Evolutionary conservation across 2,113 vertebrate genomes (phyloP), one percentile per base, ranked within the genome.

Genomic region (Ia io): DNA sequence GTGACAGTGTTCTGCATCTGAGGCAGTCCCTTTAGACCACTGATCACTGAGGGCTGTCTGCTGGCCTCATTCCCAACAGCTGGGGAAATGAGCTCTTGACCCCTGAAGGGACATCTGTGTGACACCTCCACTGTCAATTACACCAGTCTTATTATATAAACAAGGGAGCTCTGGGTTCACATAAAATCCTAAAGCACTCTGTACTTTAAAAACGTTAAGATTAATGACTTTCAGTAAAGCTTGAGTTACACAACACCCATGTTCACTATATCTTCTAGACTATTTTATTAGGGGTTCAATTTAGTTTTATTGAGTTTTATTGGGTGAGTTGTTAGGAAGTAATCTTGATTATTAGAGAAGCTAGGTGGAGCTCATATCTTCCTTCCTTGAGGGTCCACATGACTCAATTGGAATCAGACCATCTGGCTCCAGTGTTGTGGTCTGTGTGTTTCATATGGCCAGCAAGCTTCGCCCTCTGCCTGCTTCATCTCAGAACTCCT

Each of bases 291-390:
- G 86, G 61, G 67, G 56, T 79, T 84, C 88, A 80, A 53, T 95
- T 80, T 80, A 18, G 77, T 30, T 96, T 96, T 91, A 90, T 93
- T 86, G 93, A 90, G 76, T 79, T 87, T 84, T 90, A 92, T 42
- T 61, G 71, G 91, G 65, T 59, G 70, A 65, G 67, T n/a, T 83
- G 80, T 83, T 56, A 11, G 67, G 91, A 76, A 96, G 96, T 85
- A 73, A 96, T 93, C 94, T 90, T 59, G 82, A 73, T 94, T 94
- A 91, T 95, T 90, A 77, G 91, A 85, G 65, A 88, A 77, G 71
- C 84, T 71, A 51, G 91, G 44, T 8, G 65, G 65, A 79, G 86
- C 59, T 96, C 93, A 91, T 82, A 77, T 78, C 88, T 88, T 94
- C 95, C 82, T 96, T 85, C 93, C 91, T 96, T 1, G 44, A 96